phyloP scores from a whole-genome alignment of 2,797 vertebrate genomes.

The Acanthurus tractus region DNA sequence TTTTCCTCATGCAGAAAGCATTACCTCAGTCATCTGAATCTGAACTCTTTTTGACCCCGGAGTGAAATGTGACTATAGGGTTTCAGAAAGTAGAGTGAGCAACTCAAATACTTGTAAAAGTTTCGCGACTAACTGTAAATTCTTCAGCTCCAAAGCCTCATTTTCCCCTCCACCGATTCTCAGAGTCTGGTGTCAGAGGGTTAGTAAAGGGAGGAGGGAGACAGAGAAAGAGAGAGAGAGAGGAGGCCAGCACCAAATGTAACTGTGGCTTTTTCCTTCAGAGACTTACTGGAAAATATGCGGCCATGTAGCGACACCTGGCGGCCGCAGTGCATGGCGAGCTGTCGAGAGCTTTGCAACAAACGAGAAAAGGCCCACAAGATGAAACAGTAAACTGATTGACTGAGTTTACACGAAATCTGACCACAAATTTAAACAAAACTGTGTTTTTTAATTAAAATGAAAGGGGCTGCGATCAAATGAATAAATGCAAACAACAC shows the following conservation, averaged over 20 bases:
- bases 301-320: constrained; percentile 96
- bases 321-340: constrained; percentile 74
- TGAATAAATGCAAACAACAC: background rate
- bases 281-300: constrained; percentile 71
- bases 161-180: constrained; percentile 84
- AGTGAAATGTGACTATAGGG: constrained; percentile 80
- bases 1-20: constrained; percentile 51
- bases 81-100: constrained; percentile 84
- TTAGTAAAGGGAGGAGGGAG: constrained; percentile 65
- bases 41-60: constrained; percentile 93
- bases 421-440: background rate
- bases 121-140: constrained; percentile 88
- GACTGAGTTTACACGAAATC: background rate
- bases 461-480: accelerated
- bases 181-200: constrained; percentile 82
- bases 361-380: constrained; percentile 58
- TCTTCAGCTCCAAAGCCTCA: constrained; percentile 85
- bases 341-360: constrained; percentile 7
- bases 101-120: constrained; percentile 90
- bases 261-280: constrained; percentile 73
- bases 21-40: constrained; percentile 57
- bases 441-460: constrained; percentile 6
- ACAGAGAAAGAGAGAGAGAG: constrained; percentile 1
- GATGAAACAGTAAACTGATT: constrained; percentile 3
- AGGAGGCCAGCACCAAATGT: constrained; percentile 63